phyloP scores from a whole-genome alignment of 2,797 vertebrate genomes.

The Parauchenoglanis punctatus region DNA sequence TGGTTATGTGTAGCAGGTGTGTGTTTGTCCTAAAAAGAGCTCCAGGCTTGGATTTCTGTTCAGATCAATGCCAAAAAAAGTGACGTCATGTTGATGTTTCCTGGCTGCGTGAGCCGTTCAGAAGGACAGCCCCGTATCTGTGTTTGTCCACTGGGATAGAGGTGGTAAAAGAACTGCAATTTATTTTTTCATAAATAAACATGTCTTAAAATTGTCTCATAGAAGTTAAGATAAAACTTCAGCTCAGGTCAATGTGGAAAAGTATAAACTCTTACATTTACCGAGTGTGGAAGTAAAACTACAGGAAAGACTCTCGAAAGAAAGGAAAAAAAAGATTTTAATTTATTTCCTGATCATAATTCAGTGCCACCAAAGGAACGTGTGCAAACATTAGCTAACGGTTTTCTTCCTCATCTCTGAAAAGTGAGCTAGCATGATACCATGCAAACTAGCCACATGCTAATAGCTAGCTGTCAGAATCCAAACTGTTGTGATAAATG shows the following conservation, averaged over 20 bases:
- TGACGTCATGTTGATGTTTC: not conserved
- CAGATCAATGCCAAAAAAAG: not conserved
- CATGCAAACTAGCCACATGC: not conserved
- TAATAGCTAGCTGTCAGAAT: not conserved
- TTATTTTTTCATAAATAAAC: no score
- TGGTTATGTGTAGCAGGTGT: constrained; percentile 5
- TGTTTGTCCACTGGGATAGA: not conserved
- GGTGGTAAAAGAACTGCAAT: not conserved
- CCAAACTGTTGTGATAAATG: not conserved
- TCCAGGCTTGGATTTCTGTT: constrained; percentile 3
- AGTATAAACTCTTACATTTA: not conserved
- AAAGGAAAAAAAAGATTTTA: not conserved
- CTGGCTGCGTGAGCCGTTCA: not conserved
- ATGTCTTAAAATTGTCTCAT: not conserved
- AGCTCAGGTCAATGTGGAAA: not conserved
- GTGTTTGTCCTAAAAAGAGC: not conserved
- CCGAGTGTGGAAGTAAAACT: not conserved
- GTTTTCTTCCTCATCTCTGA: not conserved
- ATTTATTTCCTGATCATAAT: not conserved
- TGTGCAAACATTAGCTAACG: not conserved
- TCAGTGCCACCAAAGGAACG: not conserved
- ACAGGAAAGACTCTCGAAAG: not conserved
- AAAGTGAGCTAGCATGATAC: not conserved
- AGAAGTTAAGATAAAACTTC: not conserved
- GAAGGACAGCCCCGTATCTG: not conserved